Evolutionary conservation across 2,113 vertebrate genomes (phyloP).

Genomic region (Thinocorus orbignyianus): DNA sequence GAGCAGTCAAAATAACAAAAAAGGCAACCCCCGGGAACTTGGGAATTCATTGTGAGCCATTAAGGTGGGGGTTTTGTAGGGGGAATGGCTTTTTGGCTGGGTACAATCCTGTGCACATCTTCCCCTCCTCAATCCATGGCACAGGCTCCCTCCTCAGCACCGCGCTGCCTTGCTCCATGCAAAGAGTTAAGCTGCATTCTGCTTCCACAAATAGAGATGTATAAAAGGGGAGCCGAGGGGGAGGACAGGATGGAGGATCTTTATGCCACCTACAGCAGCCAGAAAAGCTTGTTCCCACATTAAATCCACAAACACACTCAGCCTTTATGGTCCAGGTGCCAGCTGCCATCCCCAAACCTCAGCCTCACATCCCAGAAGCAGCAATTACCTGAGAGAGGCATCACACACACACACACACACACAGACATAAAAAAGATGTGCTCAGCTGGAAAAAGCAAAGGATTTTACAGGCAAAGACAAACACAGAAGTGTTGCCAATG

Average conservation of each 20-base stretch:
- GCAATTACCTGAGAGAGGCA: neutral
- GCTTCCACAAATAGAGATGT: neutral
- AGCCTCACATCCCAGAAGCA: neutral
- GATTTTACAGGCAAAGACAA: neutral
- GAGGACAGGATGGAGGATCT: neutral
- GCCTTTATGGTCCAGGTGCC: neutral
- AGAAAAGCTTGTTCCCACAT: neutral
- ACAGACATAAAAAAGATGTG: neutral
- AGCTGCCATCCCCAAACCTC: neutral
- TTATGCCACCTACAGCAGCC: neutral
- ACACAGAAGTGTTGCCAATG: neutral
- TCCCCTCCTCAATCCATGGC: rapidly evolving
- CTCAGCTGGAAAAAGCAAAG: constrained; percentile 36
- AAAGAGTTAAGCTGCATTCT: neutral
- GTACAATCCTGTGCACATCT: neutral
- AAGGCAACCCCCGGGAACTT: neutral
- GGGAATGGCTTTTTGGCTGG: neutral
- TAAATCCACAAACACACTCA: neutral
- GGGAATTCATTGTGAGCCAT: neutral
- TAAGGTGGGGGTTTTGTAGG: neutral
- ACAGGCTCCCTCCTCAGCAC: neutral
- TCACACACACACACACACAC: neutral
- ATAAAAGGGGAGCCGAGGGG: neutral
- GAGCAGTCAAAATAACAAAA: neutral
- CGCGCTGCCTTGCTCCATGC: neutral